phyloP scores from a whole-genome alignment of 1,140 invertebrate species.

The Drosophila melanogaster region Release_6_plus_ISO1_MT NT_033779.5:9946501-9947000 shows the following conservation, averaged over 20 bases:
- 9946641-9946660: constrained; percentile 30
- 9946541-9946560: constrained; percentile 17
- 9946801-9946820: constrained; percentile 6
- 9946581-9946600: constrained; percentile 1
- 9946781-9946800: constrained; percentile 8
- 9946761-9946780: constrained; percentile 8
- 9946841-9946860: background rate
- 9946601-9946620: constrained; percentile 24
- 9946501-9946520: constrained; percentile 16
- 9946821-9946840: constrained; percentile 18
- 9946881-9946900: background rate
- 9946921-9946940: background rate
- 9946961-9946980: too few species aligned
- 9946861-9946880: background rate
- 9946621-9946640: background rate
- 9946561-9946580: constrained; percentile 2
- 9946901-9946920: background rate
- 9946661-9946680: constrained; percentile 8
- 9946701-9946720: constrained; percentile 11
- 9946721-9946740: constrained; percentile 20
- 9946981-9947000: too few species aligned
- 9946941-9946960: too few species aligned
- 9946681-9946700: constrained; percentile 16
- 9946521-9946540: constrained; percentile 8
- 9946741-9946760: constrained; percentile 23